Percentiles rank a stretch among this genome's conserved stretches.
Conservation (phyloP, 2,797 vertebrate genomes). For the Alcedo quadribrachys region DNA sequence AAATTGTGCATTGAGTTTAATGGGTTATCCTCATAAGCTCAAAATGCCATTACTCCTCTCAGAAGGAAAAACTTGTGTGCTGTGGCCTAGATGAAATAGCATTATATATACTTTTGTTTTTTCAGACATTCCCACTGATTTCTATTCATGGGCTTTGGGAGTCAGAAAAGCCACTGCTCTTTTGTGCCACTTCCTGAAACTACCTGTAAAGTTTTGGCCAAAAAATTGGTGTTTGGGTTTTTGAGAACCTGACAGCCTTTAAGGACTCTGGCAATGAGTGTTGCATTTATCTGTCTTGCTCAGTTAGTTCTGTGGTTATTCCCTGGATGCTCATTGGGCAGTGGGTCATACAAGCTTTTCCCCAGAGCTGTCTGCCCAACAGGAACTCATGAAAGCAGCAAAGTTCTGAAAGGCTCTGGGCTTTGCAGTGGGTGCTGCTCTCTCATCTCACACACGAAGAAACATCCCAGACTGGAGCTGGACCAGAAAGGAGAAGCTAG, state of each 20-base stretch:
- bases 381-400: background rate
- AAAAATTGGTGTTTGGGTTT: background rate
- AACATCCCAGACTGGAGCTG: conserved; percentile 37
- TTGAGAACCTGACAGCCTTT: background rate
- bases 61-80: background rate
- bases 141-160: background rate
- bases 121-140: background rate
- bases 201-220: background rate
- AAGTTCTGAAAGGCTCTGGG: background rate
- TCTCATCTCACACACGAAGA: background rate
- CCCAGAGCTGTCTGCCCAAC: background rate
- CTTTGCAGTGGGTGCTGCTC: conserved; percentile 1
- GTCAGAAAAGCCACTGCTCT: background rate
- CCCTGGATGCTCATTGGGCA: background rate
- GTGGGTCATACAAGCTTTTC: background rate
- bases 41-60: background rate
- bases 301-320: background rate
- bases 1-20: background rate
- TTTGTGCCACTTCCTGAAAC: background rate
- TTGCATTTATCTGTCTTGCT: background rate
- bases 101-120: background rate
- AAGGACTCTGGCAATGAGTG: background rate
- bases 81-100: background rate
- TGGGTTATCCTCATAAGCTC: background rate
- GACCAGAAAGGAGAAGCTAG: conserved; percentile 47